phyloP scores from a whole-genome alignment of 2,797 vertebrate species.

The Etheostoma perlongum region DNA sequence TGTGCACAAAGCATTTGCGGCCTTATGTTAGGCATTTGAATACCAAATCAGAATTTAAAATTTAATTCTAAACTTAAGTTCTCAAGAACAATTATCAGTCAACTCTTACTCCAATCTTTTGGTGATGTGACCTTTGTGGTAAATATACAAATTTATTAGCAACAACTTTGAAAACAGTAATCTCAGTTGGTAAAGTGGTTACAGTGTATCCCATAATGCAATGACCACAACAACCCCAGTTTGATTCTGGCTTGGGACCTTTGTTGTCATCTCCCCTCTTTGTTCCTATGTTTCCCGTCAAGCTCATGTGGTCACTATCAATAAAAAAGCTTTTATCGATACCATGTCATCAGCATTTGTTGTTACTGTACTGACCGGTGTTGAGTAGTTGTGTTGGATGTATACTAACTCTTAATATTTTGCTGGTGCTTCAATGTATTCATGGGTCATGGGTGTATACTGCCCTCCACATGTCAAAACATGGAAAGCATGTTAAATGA shows the following conservation, averaged over 20 bases:
- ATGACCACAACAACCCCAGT: neutral
- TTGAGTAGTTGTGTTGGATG: neutral
- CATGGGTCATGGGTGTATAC: slow-evolving; percentile 20
- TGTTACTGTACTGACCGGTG: neutral
- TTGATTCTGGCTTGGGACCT: neutral
- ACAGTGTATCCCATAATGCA: neutral
- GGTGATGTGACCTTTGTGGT: neutral
- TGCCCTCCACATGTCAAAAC: slow-evolving; percentile 53
- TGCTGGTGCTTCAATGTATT: neutral
- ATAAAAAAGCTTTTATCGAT: neutral
- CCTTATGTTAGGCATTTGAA: no score
- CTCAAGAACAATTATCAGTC: neutral
- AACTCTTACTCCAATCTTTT: neutral
- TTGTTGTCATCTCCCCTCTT: neutral
- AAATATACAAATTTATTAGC: neutral
- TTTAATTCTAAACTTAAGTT: neutral
- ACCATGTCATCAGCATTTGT: neutral
- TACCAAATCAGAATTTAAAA: neutral
- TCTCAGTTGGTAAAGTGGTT: neutral
- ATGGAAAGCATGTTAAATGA: slow-evolving; percentile 7
- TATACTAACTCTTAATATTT: no score
- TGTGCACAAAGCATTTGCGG: neutral
- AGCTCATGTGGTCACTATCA: neutral
- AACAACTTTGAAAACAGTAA: neutral
- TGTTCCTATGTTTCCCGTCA: neutral